Conservation (phyloP, 2,888 invertebrate genomes). For the Clepsis dumicolana region DNA sequence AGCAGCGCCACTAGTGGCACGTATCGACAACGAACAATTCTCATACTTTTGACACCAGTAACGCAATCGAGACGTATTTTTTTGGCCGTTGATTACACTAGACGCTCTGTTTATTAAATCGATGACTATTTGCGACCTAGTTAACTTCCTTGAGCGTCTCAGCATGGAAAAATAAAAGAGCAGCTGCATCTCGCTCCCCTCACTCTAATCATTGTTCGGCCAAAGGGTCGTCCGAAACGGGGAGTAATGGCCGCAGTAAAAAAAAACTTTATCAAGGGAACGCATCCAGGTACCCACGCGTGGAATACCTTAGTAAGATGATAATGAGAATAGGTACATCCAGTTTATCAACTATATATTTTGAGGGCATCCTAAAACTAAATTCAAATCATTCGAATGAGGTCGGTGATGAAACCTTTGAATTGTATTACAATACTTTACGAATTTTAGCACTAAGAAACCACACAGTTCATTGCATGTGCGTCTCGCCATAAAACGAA, state of each 20-base stretch:
- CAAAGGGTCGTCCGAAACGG: conserved; percentile 79
- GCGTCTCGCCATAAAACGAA: background rate
- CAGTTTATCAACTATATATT: conserved; percentile 15
- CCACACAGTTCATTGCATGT: background rate
- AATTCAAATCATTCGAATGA: background rate
- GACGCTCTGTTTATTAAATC: conserved; percentile 49
- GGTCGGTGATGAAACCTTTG: background rate
- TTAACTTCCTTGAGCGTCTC: conserved; percentile 59
- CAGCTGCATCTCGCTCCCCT: conserved; percentile 82
- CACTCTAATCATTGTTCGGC: conserved; percentile 78
- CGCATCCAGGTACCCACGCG: conserved; percentile 77
- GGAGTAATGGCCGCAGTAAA: conserved; percentile 77
- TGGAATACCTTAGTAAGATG: conserved; percentile 44
- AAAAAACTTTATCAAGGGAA: conserved; percentile 68
- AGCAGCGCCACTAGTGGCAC: too few species aligned
- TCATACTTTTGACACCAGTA: too few species aligned
- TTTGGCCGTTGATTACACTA: too few species aligned
- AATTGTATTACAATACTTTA: background rate
- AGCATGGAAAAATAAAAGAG: conserved; percentile 73
- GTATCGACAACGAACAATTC: too few species aligned
- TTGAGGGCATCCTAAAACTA: background rate
- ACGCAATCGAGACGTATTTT: too few species aligned
- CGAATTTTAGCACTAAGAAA: background rate
- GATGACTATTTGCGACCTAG: conserved; percentile 65
- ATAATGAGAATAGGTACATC: conserved; percentile 23